These are phyloP conservation scores for Diorhabda elongata DNA, from an alignment of 1,140 invertebrate genomes.

Conservation along the genomic window DNA sequence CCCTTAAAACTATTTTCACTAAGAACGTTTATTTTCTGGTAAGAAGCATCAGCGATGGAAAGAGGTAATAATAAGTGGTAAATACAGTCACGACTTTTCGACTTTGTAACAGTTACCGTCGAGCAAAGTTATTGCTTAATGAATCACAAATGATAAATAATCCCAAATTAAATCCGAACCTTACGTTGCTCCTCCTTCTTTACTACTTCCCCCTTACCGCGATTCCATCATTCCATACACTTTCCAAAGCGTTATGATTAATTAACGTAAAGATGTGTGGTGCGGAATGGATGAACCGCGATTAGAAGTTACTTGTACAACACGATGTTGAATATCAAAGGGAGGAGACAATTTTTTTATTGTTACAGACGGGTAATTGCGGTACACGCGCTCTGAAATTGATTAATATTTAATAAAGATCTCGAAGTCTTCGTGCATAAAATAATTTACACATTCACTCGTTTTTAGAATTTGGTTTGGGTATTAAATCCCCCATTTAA, in stretches of 20 bases:
- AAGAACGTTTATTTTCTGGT: background rate
- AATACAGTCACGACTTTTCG: background rate
- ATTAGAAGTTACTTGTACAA: background rate
- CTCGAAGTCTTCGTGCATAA: too few species aligned
- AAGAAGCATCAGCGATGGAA: background rate
- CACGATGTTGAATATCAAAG: background rate
- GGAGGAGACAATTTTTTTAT: background rate
- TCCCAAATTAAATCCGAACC: slow-evolving; percentile 2
- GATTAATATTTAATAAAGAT: too few species aligned
- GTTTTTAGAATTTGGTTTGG: too few species aligned
- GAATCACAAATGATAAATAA: slow-evolving; percentile 3
- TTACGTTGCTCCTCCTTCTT: background rate
- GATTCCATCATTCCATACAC: background rate
- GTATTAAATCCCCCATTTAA: too few species aligned
- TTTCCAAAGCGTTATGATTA: slow-evolving; percentile 1
- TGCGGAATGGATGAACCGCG: background rate
- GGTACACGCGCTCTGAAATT: too few species aligned
- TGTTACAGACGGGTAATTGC: too few species aligned
- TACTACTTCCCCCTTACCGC: background rate
- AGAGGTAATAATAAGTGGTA: slow-evolving; percentile 2
- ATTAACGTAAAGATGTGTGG: slow-evolving; percentile 2
- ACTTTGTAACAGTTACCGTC: background rate
- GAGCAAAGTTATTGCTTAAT: background rate
- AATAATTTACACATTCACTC: too few species aligned
- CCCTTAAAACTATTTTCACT: too few species aligned